Conservation (phyloP, 2,113 vertebrate genomes). For the Tauraco erythrolophus region DNA sequence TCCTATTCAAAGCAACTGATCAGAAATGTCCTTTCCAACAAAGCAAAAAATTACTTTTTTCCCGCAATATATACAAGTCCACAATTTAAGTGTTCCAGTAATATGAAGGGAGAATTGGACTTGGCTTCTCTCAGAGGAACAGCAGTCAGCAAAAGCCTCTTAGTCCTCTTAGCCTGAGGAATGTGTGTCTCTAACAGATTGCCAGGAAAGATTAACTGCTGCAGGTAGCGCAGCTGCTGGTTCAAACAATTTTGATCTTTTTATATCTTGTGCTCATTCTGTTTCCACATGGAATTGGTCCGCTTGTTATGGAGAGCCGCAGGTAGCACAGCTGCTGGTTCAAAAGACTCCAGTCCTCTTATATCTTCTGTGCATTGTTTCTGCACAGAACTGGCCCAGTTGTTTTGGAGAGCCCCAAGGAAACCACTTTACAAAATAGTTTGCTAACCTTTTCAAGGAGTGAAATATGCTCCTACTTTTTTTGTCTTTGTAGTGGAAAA, state of each 20-base stretch:
- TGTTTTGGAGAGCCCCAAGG: slow-evolving; percentile 72
- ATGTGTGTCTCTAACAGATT: slow-evolving; percentile 72
- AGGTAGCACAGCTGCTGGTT: slow-evolving; percentile 73
- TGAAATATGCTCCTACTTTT: slow-evolving; percentile 59
- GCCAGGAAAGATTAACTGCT: slow-evolving; percentile 79
- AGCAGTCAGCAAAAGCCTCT: slow-evolving; percentile 76
- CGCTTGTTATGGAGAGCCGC: slow-evolving; percentile 67
- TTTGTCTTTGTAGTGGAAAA: slow-evolving; percentile 48
- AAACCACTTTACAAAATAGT: slow-evolving; percentile 71
- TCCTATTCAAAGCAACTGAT: not conserved
- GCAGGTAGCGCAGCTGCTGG: slow-evolving; percentile 73
- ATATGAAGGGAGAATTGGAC: slow-evolving; percentile 15
- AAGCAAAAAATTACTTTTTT: not conserved
- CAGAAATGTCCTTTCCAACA: not conserved
- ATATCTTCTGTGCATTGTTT: slow-evolving; percentile 65
- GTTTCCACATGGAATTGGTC: slow-evolving; percentile 64
- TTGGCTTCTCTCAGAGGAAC: slow-evolving; percentile 69
- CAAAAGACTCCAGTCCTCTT: slow-evolving; percentile 55
- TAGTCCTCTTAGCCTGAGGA: slow-evolving; percentile 70
- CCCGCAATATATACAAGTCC: not conserved
- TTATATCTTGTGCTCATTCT: slow-evolving; percentile 71
- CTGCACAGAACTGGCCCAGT: slow-evolving; percentile 54
- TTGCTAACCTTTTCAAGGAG: slow-evolving; percentile 75
- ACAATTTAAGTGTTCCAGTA: slow-evolving; percentile 26
- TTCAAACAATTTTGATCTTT: slow-evolving; percentile 78